These are phyloP conservation scores for Helicorthomorpha holstii DNA, from an alignment of 1,140 invertebrate genomes.

Conservation along the genomic window DNA sequence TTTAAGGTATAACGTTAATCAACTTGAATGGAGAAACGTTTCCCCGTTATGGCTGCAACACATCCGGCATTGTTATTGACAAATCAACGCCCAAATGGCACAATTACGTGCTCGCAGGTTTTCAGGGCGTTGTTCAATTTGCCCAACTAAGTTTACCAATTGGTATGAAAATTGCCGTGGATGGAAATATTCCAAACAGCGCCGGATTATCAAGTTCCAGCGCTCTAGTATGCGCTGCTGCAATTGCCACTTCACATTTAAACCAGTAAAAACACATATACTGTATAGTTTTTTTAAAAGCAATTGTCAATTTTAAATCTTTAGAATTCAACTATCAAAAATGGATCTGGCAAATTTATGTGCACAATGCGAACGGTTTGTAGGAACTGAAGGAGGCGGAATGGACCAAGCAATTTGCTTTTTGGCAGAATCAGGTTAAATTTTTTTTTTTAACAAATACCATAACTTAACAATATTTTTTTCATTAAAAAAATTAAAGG, in stretches of 20 bases:
- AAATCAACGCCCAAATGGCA: conserved; percentile 45
- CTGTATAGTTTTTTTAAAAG: not conserved
- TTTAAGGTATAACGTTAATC: no score
- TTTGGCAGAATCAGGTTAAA: conserved; percentile 59
- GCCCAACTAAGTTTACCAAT: conserved; percentile 26
- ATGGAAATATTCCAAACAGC: conserved; percentile 71
- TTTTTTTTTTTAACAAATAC: not conserved
- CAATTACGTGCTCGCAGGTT: conserved; percentile 87
- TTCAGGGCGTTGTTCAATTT: conserved; percentile 62
- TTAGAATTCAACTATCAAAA: conserved; percentile 38
- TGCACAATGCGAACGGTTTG: conserved; percentile 66
- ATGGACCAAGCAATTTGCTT: conserved; percentile 99
- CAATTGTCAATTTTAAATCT: conserved; percentile 11
- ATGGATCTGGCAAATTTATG: conserved; percentile 67
- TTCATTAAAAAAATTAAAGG: conserved; percentile 26
- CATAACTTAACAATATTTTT: not conserved
- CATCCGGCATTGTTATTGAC: not conserved
- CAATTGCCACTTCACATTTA: conserved; percentile 56
- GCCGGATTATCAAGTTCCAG: conserved; percentile 94
- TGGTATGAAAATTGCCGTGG: conserved; percentile 57
- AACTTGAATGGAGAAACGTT: no score
- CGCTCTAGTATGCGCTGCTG: conserved; percentile 83
- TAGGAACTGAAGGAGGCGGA: conserved; percentile 64
- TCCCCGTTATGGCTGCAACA: no score
- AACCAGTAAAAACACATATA: conserved; percentile 29